A percentile compares a stretch with the other conserved stretches of the same genome.
phyloP scores from a whole-genome alignment of 2,113 vertebrate species.

The Aegithalos caudatus region DNA sequence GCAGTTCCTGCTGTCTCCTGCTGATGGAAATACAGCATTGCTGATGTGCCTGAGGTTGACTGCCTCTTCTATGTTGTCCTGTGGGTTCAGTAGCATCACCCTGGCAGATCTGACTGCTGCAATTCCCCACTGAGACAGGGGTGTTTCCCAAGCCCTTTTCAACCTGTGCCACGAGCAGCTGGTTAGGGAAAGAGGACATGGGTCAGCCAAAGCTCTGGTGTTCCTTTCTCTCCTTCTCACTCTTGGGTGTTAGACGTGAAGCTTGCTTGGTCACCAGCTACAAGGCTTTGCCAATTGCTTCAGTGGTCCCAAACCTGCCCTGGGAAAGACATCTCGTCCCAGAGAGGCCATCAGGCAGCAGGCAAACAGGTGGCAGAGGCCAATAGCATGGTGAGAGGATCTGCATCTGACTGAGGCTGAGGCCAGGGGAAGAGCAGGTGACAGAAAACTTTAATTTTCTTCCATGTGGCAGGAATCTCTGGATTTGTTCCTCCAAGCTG shows the following conservation, averaged over 20 bases:
- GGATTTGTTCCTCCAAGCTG: neutral
- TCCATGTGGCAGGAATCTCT: neutral
- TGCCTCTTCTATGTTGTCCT: neutral
- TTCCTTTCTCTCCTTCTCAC: neutral
- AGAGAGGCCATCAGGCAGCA: rapidly evolving
- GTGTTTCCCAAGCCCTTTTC: neutral
- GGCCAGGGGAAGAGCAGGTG: neutral
- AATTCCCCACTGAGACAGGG: neutral
- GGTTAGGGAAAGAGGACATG: neutral
- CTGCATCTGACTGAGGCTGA: neutral
- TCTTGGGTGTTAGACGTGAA: neutral
- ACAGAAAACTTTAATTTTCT: neutral
- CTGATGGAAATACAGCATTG: neutral
- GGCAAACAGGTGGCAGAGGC: neutral
- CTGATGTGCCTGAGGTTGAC: neutral
- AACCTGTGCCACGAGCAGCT: neutral
- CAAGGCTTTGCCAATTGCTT: neutral
- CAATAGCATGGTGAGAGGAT: neutral
- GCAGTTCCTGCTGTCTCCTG: neutral
- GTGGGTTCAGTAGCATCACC: neutral
- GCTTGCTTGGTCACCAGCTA: neutral
- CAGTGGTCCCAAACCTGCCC: neutral
- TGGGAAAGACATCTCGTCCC: neutral
- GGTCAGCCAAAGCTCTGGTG: rapidly evolving
- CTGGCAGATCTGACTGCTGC: neutral